Evolutionary conservation across 2,888 invertebrate species (phyloP).

Genomic region (Pycnomerus fuliginosus): DNA sequence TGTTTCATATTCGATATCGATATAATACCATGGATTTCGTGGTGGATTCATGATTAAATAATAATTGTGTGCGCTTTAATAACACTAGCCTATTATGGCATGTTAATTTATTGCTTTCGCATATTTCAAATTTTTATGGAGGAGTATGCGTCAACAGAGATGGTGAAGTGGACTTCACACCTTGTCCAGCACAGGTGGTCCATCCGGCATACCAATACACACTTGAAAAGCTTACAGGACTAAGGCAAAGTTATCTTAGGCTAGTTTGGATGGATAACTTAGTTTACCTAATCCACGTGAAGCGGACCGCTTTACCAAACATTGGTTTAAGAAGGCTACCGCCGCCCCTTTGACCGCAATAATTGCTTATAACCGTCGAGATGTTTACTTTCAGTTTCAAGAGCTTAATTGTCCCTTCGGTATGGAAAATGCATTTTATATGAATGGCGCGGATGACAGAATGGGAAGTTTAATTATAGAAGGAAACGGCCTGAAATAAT

Average conservation of each 20-base stretch:
- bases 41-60: too few species aligned
- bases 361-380: too few species aligned
- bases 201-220: constrained; percentile 25
- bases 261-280: constrained; percentile 31
- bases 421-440: constrained; percentile 18
- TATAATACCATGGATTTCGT: too few species aligned
- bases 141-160: too few species aligned
- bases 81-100: too few species aligned
- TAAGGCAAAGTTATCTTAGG: constrained; percentile 34
- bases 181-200: constrained; percentile 34
- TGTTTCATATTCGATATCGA: too few species aligned
- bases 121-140: too few species aligned
- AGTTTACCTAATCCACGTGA: constrained; percentile 33
- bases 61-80: too few species aligned
- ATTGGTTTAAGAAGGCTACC: constrained; percentile 15
- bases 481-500: constrained; percentile 44
- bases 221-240: constrained; percentile 17
- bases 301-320: constrained; percentile 27
- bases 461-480: constrained; percentile 39
- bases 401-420: constrained; percentile 34
- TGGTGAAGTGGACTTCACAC: constrained; percentile 26
- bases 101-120: too few species aligned
- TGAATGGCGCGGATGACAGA: constrained; percentile 27
- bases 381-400: constrained; percentile 35
- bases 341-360: constrained; percentile 9